Conservation (phyloP, 1,140 invertebrate genomes). For the Caerostris darwini region DNA sequence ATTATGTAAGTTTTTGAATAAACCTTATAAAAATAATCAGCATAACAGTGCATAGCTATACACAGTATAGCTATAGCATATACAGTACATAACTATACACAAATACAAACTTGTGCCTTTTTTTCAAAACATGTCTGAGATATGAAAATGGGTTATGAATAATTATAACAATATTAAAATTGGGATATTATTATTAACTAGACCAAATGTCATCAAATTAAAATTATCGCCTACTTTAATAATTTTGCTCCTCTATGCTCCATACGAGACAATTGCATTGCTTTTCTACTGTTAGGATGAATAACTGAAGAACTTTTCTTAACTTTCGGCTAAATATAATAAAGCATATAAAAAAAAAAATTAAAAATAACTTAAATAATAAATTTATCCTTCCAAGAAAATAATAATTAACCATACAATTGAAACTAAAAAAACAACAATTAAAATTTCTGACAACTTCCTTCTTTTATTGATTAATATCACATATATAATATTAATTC, state of each 20-base stretch:
- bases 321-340: constrained; percentile 20
- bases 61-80: too few species aligned
- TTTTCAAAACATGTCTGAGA: too few species aligned
- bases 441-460: not conserved
- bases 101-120: too few species aligned
- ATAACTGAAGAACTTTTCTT: constrained; percentile 26
- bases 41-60: too few species aligned
- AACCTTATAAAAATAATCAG: too few species aligned
- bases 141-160: too few species aligned
- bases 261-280: constrained; percentile 28
- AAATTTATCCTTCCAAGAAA: not conserved
- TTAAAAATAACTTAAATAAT: not conserved
- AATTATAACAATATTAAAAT: too few species aligned
- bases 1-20: too few species aligned
- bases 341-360: not conserved
- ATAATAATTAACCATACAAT: not conserved
- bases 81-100: too few species aligned
- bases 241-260: constrained; percentile 15
- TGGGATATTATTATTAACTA: too few species aligned
- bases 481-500: not conserved
- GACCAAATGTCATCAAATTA: too few species aligned
- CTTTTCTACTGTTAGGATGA: constrained; percentile 68
- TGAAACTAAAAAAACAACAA: not conserved
- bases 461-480: not conserved
- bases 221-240: constrained; percentile 3